Percentiles rank a stretch among this genome's conserved stretches.
Conservation (phyloP, 2,888 invertebrate species). For the Dryocosmus kuriphilus region DNA sequence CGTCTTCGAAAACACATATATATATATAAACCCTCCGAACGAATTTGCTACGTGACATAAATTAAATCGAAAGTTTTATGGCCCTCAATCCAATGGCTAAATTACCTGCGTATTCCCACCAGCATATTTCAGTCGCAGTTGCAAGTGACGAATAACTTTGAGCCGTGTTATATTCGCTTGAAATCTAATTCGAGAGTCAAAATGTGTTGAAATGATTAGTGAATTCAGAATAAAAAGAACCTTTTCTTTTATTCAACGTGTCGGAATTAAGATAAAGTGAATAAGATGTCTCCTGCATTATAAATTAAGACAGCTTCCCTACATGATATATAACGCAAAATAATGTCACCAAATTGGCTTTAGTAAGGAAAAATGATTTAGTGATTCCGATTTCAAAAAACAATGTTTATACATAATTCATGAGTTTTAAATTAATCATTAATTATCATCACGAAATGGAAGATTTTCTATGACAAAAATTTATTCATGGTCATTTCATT, state of each 20-base stretch:
- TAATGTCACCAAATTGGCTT: too few species aligned
- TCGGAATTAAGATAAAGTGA: too few species aligned
- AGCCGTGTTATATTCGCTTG: background rate
- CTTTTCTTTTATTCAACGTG: background rate
- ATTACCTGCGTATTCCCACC: slow-evolving; percentile 28
- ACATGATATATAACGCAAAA: too few species aligned
- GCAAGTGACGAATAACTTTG: slow-evolving; percentile 26
- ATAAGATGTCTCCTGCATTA: too few species aligned
- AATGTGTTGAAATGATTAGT: background rate
- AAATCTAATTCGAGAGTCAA: background rate
- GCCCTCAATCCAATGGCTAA: slow-evolving; percentile 26
- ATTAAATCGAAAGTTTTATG: slow-evolving; percentile 41
- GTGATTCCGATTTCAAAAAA: too few species aligned
- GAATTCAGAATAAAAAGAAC: background rate
- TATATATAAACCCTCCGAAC: slow-evolving; percentile 25
- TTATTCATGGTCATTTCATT: too few species aligned
- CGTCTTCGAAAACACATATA: slow-evolving; percentile 27
- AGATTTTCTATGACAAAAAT: too few species aligned
- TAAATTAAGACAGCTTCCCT: too few species aligned
- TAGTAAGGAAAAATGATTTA: too few species aligned
- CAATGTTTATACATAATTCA: too few species aligned
- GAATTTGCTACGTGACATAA: slow-evolving; percentile 38
- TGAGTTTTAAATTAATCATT: too few species aligned
- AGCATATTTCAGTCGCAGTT: slow-evolving; percentile 18
- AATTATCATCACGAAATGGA: too few species aligned